A percentile compares a stretch with the other conserved stretches of the same genome.
Evolutionary conservation across 2,888 invertebrate genomes (phyloP).

Genomic region (Sicus ferrugineus): DNA sequence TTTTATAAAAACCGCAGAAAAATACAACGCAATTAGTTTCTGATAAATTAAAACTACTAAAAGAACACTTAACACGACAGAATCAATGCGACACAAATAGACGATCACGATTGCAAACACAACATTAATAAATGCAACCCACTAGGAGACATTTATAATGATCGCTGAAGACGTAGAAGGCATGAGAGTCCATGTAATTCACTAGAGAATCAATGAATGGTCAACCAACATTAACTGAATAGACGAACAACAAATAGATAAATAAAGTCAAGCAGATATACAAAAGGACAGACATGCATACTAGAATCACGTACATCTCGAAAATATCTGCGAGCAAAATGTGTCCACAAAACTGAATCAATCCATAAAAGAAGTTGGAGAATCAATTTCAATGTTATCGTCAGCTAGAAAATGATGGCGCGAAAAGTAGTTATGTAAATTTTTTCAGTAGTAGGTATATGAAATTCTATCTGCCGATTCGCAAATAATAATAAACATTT

Average conservation of each 20-base stretch:
- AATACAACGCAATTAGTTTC: background rate
- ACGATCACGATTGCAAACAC: background rate
- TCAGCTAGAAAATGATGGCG: background rate
- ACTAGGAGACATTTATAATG: background rate
- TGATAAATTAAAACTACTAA: background rate
- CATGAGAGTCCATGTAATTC: too few species aligned
- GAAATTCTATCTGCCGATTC: too few species aligned
- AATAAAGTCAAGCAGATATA: background rate
- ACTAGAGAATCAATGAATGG: too few species aligned
- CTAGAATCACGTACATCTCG: constrained; percentile 21
- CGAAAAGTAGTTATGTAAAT: too few species aligned
- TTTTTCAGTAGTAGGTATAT: too few species aligned
- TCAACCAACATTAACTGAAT: too few species aligned
- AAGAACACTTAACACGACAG: constrained; percentile 28
- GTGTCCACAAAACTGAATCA: constrained; percentile 9
- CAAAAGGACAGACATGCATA: background rate
- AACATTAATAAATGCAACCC: background rate
- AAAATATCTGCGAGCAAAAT: background rate
- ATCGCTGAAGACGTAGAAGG: too few species aligned
- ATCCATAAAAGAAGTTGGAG: constrained; percentile 19
- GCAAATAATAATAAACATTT: too few species aligned
- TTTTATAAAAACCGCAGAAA: background rate
- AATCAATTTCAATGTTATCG: constrained; percentile 1
- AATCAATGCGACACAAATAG: constrained; percentile 10
- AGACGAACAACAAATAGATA: background rate